phyloP scores from a whole-genome alignment of 2,888 invertebrate species.

The Acanthoscelides obtectus region DNA sequence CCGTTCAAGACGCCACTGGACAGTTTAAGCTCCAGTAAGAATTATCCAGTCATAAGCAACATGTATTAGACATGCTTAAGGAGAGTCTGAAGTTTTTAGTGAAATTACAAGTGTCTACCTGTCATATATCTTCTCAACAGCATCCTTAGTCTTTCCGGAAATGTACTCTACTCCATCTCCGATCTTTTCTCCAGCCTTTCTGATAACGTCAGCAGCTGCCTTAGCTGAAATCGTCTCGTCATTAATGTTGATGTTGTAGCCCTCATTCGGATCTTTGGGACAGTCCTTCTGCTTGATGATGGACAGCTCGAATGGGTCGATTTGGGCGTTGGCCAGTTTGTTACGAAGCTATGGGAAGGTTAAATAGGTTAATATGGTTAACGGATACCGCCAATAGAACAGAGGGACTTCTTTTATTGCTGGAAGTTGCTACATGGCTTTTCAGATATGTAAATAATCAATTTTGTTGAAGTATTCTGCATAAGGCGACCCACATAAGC shows the following conservation, averaged over 20 bases:
- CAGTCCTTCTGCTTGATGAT: slow-evolving; percentile 69
- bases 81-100: too few species aligned
- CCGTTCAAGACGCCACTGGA: too few species aligned
- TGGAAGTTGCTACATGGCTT: too few species aligned
- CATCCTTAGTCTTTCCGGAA: slow-evolving; percentile 63
- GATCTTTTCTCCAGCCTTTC: slow-evolving; percentile 67
- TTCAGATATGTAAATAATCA: too few species aligned
- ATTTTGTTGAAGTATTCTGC: too few species aligned
- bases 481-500: too few species aligned
- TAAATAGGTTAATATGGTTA: neutral
- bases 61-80: too few species aligned
- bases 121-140: neutral
- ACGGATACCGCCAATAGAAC: too few species aligned
- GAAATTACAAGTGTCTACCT: neutral
- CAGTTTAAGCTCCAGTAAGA: too few species aligned
- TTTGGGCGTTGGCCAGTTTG: slow-evolving; percentile 58
- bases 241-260: slow-evolving; percentile 67
- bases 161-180: slow-evolving; percentile 65
- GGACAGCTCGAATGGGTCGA: slow-evolving; percentile 74
- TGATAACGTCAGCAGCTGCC: slow-evolving; percentile 65
- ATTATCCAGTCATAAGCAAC: too few species aligned
- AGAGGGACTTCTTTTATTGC: too few species aligned
- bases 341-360: slow-evolving; percentile 54
- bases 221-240: slow-evolving; percentile 72
- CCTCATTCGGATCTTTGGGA: slow-evolving; percentile 56